Evolutionary conservation across 1,140 invertebrate genomes (phyloP).

Genomic region (Calephelis virginiensis): DNA sequence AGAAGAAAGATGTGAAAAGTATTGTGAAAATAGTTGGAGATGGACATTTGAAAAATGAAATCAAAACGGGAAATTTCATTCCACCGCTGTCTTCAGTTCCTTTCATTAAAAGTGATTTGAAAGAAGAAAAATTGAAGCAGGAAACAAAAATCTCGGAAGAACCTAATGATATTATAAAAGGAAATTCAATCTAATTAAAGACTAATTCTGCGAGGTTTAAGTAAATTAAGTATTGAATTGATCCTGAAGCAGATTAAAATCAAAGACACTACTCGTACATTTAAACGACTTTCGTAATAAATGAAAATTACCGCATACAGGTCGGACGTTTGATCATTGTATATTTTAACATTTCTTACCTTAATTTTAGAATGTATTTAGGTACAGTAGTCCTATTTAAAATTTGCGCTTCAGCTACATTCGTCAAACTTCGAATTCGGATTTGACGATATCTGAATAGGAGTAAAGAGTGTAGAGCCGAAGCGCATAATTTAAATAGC

Average conservation of each 20-base stretch:
- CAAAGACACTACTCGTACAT: background rate
- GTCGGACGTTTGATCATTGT: no score
- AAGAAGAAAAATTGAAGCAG: background rate
- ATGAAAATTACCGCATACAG: no score
- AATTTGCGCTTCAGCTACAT: no score
- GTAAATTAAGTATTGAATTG: background rate
- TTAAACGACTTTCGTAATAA: background rate
- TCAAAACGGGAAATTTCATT: slow-evolving; percentile 35
- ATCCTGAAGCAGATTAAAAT: slow-evolving; percentile 2
- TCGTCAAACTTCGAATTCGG: no score
- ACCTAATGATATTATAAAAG: background rate
- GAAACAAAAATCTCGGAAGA: slow-evolving; percentile 3
- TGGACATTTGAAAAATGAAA: slow-evolving; percentile 38
- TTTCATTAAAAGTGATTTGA: slow-evolving; percentile 50
- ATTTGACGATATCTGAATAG: no score
- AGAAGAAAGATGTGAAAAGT: slow-evolving; percentile 19
- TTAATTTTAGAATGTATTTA: no score
- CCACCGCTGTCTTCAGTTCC: slow-evolving; percentile 29
- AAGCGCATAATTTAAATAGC: no score
- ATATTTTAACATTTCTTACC: no score
- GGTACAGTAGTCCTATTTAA: no score
- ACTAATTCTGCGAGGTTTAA: background rate
- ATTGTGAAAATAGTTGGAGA: slow-evolving; percentile 10
- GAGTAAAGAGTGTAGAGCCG: no score
- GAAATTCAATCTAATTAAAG: background rate